Evolutionary conservation across 2,797 vertebrate genomes (phyloP).

Genomic region (Morus bassanus): DNA sequence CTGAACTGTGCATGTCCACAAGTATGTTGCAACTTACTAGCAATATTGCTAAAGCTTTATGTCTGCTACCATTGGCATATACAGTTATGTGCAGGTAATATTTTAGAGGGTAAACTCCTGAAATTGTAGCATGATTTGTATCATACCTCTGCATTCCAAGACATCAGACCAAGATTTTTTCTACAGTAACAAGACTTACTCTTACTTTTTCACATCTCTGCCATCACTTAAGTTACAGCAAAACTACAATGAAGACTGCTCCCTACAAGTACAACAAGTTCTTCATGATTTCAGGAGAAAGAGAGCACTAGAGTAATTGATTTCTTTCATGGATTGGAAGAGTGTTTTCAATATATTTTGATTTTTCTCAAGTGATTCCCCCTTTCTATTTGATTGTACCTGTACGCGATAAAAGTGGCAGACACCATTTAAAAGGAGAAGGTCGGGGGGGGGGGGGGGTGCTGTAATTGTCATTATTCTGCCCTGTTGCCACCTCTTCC

Average conservation of each 20-base stretch:
- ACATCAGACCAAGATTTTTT: not conserved
- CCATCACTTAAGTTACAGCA: not conserved
- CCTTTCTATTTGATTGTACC: constrained; percentile 35
- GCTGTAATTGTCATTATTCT: constrained; percentile 26
- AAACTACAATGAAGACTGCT: not conserved
- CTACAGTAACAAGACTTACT: not conserved
- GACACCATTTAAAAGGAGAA: constrained; percentile 7
- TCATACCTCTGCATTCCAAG: not conserved
- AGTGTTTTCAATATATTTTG: constrained; percentile 30
- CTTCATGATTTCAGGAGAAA: not conserved
- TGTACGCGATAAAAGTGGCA: not conserved
- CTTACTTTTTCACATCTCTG: not conserved
- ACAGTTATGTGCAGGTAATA: accelerated
- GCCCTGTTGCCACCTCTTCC: constrained; percentile 4
- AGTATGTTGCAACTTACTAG: not conserved
- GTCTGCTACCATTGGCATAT: not conserved
- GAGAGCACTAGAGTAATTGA: constrained; percentile 4
- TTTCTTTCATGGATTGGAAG: constrained; percentile 13
- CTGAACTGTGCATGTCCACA: not conserved
- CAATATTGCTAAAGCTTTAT: not conserved
- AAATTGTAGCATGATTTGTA: accelerated
- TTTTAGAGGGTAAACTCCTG: not conserved
- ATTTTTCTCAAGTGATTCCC: constrained; percentile 15
- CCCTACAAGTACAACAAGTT: not conserved
- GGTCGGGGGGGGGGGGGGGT: not conserved